Evolutionary conservation across 2,113 vertebrate genomes (phyloP).

Genomic region (Dromaius novaehollandiae): DNA sequence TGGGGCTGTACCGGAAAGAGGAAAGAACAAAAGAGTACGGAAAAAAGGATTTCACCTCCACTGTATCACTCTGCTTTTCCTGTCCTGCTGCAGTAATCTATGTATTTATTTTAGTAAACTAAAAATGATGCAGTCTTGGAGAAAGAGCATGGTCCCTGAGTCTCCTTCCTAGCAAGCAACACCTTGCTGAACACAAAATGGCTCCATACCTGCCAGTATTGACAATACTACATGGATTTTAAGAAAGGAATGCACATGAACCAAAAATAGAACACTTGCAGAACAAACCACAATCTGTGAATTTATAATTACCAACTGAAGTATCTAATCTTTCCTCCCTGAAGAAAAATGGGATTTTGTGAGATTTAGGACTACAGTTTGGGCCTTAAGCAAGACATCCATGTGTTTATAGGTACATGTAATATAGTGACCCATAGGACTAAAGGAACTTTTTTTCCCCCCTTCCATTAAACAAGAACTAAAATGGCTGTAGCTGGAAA

Average conservation of each 20-base stretch:
- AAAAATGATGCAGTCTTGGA: neutral
- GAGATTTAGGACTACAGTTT: neutral
- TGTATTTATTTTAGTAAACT: neutral
- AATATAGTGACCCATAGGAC: neutral
- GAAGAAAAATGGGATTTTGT: neutral
- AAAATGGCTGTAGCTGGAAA: neutral
- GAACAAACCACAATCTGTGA: neutral
- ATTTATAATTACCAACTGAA: neutral
- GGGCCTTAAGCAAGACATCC: neutral
- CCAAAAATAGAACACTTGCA: neutral
- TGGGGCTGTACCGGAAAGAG: neutral
- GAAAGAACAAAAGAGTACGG: neutral
- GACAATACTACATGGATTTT: accelerated
- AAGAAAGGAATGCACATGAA: neutral
- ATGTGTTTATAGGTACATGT: neutral
- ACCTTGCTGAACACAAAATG: neutral
- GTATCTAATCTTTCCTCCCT: neutral
- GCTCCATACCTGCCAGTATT: neutral
- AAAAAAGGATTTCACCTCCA: neutral
- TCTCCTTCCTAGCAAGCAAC: neutral
- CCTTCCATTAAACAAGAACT: neutral
- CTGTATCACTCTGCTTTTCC: neutral
- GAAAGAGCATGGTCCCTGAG: accelerated
- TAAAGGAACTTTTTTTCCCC: neutral
- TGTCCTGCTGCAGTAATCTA: neutral